A percentile compares a stretch with the other conserved stretches of the same genome.
Conservation (phyloP, 2,113 vertebrate species). For the Pungitius pungitius region DNA sequence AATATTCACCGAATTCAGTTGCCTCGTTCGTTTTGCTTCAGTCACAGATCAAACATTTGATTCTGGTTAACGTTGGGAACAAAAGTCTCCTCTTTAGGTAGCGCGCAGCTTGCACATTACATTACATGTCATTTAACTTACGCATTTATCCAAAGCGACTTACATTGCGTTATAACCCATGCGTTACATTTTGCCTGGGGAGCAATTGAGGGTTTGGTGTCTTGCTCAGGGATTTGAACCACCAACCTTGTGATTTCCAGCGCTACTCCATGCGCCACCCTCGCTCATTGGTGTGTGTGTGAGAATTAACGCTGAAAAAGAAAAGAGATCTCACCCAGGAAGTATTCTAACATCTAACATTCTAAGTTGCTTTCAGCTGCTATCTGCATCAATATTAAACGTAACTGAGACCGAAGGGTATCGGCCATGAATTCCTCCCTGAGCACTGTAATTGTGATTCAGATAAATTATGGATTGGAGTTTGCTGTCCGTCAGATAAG, state of each 20-base stretch:
- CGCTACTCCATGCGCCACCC: too few relatives aligned
- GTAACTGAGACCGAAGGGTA: conserved; percentile 22
- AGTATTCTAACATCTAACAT: too few relatives aligned
- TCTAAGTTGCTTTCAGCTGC: conserved; percentile 16
- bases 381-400: conserved; percentile 39
- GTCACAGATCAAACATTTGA: conserved; percentile 6
- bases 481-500: conserved; percentile 39
- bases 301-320: conserved; percentile 1
- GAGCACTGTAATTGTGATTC: conserved; percentile 33
- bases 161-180: too few relatives aligned
- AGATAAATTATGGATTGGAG: conserved; percentile 52
- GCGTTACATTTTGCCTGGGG: too few relatives aligned
- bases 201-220: too few relatives aligned
- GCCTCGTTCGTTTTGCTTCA: conserved; percentile 8
- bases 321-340: not conserved
- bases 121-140: too few relatives aligned
- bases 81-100: conserved; percentile 5
- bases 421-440: conserved; percentile 32
- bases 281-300: not conserved
- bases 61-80: not conserved
- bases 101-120: not conserved
- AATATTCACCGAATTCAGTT: conserved; percentile 27
- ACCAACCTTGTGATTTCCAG: too few relatives aligned
- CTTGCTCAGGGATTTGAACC: too few relatives aligned
- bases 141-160: too few relatives aligned